Base-by-base conservation (phyloP, 1,140 invertebrate genomes). In the Odontomachus brunneus region DNA sequence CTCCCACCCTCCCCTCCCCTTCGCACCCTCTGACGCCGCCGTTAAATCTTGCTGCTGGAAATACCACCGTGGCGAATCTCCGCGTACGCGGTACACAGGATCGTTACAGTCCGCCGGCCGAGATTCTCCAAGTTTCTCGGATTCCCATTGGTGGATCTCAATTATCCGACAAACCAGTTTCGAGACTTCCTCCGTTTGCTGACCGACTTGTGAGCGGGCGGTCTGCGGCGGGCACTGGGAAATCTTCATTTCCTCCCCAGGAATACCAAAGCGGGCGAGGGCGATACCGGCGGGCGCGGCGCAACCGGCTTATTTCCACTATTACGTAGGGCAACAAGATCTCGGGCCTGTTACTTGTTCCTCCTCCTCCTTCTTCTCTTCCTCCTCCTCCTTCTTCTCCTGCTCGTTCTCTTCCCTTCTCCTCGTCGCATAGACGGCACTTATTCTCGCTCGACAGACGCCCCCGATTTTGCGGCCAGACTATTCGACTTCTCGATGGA, bases 91-190 rank as follows among this genome's bases (percentile, higher is more conserved):
- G 49, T 53, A 44, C 38, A 22, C 62, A 75, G 26, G 19, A 83
- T 57, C 78, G 78, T 82, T 82, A 74, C 14, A 72, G 53, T 49
- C 55, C 26, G 55, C 62, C 82, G 51, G 26, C 24, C 14, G 73
- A 73, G 85, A 87, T 87, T 87, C 84, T 73, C 67, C 81, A 69
- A 86, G 84, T 87, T 87, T 84, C 84, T 60, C 73, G 84, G 75
- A 87, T 86, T 87, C 84, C 82, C 73, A 83, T 86, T 83, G 84
- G 80, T 73, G 44, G 71, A 85, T 60, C 84, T 78, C 57, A 82
- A 82, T 82, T 82, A 82, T 82, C 67, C 57, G 67, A 82, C 67
- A 82, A 72, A 74, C 78, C 67, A 72, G 78, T 63, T 74, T 74
- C 78, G 69, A 74, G 71, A 74, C 67, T 82, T 82, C 78, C 75